Evolutionary conservation across 2,797 vertebrate species (phyloP).

Genomic region (Scolopax rusticola): DNA sequence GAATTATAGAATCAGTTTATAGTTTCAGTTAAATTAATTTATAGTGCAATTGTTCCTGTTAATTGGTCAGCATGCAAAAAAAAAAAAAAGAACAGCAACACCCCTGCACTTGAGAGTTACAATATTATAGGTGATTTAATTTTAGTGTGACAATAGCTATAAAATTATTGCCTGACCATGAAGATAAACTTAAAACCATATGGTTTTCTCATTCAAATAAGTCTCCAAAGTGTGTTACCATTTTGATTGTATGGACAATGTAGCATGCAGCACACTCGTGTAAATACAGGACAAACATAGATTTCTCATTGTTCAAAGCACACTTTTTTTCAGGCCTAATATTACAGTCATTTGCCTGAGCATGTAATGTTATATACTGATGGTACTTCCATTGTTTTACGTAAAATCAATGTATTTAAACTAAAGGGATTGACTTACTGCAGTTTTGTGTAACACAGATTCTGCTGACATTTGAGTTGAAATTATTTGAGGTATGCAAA

Average conservation of each 20-base stretch:
- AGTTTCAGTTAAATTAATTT: constrained; percentile 42
- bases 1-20: constrained; percentile 22
- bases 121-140: not conserved
- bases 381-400: not conserved
- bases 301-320: not conserved
- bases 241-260: not conserved
- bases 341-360: not conserved
- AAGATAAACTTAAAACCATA: not conserved
- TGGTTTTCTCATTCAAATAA: not conserved
- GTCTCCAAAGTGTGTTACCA: not conserved
- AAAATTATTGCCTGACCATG: constrained; percentile 4
- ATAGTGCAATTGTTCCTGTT: constrained; percentile 15
- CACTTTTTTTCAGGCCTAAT: not conserved
- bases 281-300: not conserved
- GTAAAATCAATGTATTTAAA: not conserved
- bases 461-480: not conserved
- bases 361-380: not conserved
- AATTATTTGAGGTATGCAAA: not conserved
- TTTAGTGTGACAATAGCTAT: not conserved
- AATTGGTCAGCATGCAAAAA: constrained; percentile 13
- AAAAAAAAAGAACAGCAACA: not conserved
- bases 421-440: not conserved
- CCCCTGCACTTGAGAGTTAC: not conserved
- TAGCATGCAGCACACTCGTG: not conserved
- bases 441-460: not conserved